Percentiles rank a stretch among this genome's conserved stretches.
Conservation (phyloP, 2,113 vertebrate genomes). For the Ptilorrhoa leucosticta region DNA sequence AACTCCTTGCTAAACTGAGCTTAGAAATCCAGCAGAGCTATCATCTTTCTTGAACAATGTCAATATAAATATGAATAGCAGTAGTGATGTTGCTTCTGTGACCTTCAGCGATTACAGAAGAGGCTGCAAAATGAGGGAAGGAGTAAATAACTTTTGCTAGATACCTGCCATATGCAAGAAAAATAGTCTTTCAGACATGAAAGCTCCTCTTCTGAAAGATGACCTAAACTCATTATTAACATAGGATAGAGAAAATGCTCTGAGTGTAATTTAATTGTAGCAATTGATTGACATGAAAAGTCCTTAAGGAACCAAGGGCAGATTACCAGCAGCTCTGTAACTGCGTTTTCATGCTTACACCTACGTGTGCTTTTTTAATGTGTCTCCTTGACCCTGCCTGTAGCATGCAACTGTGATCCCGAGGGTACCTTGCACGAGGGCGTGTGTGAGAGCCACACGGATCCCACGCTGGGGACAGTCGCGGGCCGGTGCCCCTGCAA, state of each 20-base stretch:
- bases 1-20: neutral
- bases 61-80: neutral
- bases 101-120: neutral
- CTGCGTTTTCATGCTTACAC: neutral
- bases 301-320: neutral
- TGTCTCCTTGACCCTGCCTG: neutral
- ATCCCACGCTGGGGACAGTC: constrained; percentile 18
- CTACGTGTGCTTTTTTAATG: neutral
- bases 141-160: neutral
- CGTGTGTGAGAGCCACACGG: constrained; percentile 73
- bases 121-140: neutral
- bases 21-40: neutral
- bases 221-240: neutral
- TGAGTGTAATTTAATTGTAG: neutral
- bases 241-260: neutral
- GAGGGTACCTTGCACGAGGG: constrained; percentile 65
- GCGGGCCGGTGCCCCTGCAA: constrained; percentile 79
- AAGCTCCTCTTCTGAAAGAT: neutral
- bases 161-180: neutral
- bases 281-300: neutral
- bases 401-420: constrained; percentile 81
- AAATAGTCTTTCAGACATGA: neutral
- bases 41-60: neutral
- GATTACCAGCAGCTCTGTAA: neutral
- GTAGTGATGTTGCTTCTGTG: neutral